Base-by-base conservation (phyloP, 1,140 invertebrate species). In the Conus ventricosus region DNA sequence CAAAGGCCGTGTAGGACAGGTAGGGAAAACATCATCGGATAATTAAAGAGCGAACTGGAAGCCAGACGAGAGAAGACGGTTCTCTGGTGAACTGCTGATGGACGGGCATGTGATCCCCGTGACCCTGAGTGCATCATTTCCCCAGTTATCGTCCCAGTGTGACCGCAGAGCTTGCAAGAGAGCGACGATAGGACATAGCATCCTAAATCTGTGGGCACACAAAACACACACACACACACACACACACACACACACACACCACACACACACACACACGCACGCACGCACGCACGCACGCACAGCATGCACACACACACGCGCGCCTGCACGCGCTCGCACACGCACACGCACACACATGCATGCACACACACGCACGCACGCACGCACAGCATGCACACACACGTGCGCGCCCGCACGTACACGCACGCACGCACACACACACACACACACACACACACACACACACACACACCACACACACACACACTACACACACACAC, bases 391-490 rank as follows among this genome's bases (percentile, higher is more conserved):
- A 39, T 25, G 20, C 54, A 57, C 81, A 82, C 51, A 39, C 81
- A 82, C 78, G 51, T 7, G n/a, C 51, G 78, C 4, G n/a, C 51
- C 4, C 51, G 15, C 25, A 27, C 51, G 4, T 7, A 7, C 78
- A 5, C 25, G 23, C 78, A 4, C 25, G 23, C 78, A 4, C 51
- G 5, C 78, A 80, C 25, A 80, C 78, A 80, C 78, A 80, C 78
- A n/a, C 51, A 53, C 51, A 80, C 25, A 39, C 51, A 39, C 25
- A 80, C 51, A 39, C 51, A 53, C 78, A 80, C 25, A 80, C 78
- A 80, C 78, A 80, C 78, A 80, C 51, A 53, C 51, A 80, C 25
- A 39, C 51, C 51, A 80, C 51, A 80, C 78, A 80, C 51, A 53
- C 51, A 80, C 25, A 39, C 51, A 39, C 25, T n/a, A 80, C 51